phyloP scores from a whole-genome alignment of 2,888 invertebrate species.

The Ophonus ardosiacus region DNA sequence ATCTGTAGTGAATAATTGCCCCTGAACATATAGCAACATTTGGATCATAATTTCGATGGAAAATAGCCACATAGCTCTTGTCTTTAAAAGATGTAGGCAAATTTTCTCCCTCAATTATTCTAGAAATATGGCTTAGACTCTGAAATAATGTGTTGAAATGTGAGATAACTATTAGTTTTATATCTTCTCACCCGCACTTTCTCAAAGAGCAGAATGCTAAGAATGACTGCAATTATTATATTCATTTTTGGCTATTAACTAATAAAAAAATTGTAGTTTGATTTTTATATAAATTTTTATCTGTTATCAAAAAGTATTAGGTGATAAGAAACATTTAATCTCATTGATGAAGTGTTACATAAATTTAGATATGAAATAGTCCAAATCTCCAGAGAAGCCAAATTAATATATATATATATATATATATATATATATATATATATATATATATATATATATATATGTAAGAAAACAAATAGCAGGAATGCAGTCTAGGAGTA shows the following conservation, averaged over 20 bases:
- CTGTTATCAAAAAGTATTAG: too few relatives aligned
- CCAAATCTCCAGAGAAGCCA: too few relatives aligned
- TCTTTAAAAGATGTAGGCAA: not conserved
- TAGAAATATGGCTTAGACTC: not conserved
- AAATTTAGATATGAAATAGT: too few relatives aligned
- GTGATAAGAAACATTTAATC: too few relatives aligned
- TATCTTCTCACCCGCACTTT: not conserved
- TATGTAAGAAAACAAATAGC: too few relatives aligned
- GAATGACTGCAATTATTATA: not conserved
- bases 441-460: too few relatives aligned
- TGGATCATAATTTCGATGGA: not conserved
- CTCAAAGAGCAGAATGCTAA: not conserved
- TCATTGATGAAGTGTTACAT: too few relatives aligned
- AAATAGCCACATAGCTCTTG: not conserved
- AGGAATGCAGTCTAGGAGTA: too few relatives aligned
- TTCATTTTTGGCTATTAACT: not conserved
- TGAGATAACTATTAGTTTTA: not conserved
- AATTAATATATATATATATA: too few relatives aligned
- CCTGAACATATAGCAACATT: conserved; percentile 33
- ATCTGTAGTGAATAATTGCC: not conserved
- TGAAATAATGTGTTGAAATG: not conserved
- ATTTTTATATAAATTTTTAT: too few relatives aligned
- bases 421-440: too few relatives aligned
- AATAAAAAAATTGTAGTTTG: too few relatives aligned
- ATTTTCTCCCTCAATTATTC: not conserved